Percentiles rank a stretch among this genome's conserved stretches.
These are phyloP conservation scores for Monochamus alternatus DNA, from an alignment of 2,888 invertebrate species.

Conservation along the genomic window DNA sequence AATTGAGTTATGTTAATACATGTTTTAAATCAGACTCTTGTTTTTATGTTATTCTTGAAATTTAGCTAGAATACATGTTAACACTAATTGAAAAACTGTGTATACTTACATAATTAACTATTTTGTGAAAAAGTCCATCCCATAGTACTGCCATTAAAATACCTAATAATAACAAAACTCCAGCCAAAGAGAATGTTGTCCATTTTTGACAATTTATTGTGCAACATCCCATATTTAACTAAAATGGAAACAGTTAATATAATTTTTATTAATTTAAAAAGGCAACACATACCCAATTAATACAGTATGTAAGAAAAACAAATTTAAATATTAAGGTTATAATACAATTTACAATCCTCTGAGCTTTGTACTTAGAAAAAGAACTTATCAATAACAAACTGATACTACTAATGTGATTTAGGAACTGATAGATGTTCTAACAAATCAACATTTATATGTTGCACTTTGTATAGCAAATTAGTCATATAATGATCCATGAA, in stretches of 20 bases:
- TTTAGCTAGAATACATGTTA: no score
- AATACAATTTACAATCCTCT: neutral
- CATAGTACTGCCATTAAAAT: slow-evolving; percentile 51
- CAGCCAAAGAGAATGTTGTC: slow-evolving; percentile 55
- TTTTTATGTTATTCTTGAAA: no score
- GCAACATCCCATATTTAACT: slow-evolving; percentile 52
- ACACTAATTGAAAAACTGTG: no score
- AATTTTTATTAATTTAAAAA: neutral
- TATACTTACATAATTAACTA: slow-evolving; percentile 56
- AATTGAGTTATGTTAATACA: no score
- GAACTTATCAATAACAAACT: slow-evolving; percentile 4
- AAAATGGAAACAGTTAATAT: slow-evolving; percentile 20
- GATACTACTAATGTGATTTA: neutral
- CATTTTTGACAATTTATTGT: slow-evolving; percentile 58
- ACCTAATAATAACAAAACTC: slow-evolving; percentile 55
- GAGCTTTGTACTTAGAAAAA: neutral
- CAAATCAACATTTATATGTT: neutral
- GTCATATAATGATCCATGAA: neutral
- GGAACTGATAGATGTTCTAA: neutral
- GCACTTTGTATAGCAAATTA: slow-evolving; percentile 16
- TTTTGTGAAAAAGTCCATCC: slow-evolving; percentile 46
- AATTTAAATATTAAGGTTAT: slow-evolving; percentile 10
- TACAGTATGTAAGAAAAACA: neutral
- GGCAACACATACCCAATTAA: neutral
- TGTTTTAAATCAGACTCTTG: no score